Evolutionary conservation across 2,888 invertebrate genomes (phyloP), one percentile per base, ranked within the genome.

Genomic region (Seira musarum): DNA sequence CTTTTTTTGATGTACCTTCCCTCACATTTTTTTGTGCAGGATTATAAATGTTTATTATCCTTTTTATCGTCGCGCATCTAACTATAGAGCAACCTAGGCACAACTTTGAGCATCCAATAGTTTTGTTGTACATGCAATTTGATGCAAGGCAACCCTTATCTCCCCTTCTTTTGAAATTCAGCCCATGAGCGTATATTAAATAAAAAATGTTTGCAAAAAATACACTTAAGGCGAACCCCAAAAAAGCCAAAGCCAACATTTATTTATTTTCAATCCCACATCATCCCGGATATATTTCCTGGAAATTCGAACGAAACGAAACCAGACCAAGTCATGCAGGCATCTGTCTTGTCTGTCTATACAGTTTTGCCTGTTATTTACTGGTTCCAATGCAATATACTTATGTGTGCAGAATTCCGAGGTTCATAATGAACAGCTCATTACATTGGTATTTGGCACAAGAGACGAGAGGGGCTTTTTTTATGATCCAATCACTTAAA

Each of bases 261-360:
- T 40, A 40, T 40, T 40, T 40, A 21, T 67, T 67, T 21, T 67
- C 25, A 40, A 8, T 1, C 17, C 49, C n/a, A 13, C 49, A 25
- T 35, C 72, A 40, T 66, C 74, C 66, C 66, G 74, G 73, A 73
- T 73, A 73, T 30, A 30, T 73, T 73, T 73, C 73, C 73, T 73
- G 73, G 73, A 73, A 73, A 73, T 72, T 5, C n/a, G n/a, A n/a
- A n/a, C n/a, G n/a, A n/a, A n/a, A n/a, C n/a, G n/a, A n/a, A n/a
- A n/a, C n/a, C n/a, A n/a, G n/a, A n/a, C n/a, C n/a, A n/a, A n/a
- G n/a, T n/a, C n/a, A n/a, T n/a, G n/a, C 6, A 22, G 35, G 40
- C 40, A 5, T 69, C 17, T 60, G 6, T 67, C 21, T 65, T 65
- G 65, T 49, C 19, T 67, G 21, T 53, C 19, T 30, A 57, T 3